These are phyloP conservation scores for Neolamprologus kungweensis DNA, from an alignment of 2,113 vertebrate genomes.

Conservation along the genomic window DNA sequence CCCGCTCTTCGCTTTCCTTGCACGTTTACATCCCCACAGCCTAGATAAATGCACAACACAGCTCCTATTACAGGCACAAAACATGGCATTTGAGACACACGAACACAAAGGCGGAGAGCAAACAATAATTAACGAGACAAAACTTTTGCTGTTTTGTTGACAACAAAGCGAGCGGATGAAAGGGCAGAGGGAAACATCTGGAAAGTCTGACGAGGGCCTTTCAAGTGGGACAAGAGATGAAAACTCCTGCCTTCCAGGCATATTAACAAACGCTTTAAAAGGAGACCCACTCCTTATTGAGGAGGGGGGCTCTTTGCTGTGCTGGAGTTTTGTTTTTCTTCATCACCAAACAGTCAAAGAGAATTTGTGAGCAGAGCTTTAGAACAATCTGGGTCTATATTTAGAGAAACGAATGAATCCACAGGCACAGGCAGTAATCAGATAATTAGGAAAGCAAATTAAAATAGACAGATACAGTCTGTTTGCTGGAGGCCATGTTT, in stretches of 20 bases:
- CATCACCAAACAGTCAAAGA: conserved; percentile 56
- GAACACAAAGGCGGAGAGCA: conserved; percentile 10
- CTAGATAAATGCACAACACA: neutral
- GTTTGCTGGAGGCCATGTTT: conserved; percentile 47
- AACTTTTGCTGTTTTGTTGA: conserved; percentile 45
- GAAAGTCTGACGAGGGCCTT: conserved; percentile 45
- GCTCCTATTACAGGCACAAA: neutral
- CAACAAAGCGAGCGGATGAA: conserved; percentile 34
- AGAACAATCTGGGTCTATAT: conserved; percentile 46
- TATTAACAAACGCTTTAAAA: conserved; percentile 49
- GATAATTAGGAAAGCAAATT: conserved; percentile 71
- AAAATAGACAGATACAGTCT: conserved; percentile 65
- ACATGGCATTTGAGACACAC: conserved; percentile 18
- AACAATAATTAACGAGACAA: conserved; percentile 53
- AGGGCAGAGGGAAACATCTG: conserved; percentile 58
- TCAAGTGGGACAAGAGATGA: conserved; percentile 46
- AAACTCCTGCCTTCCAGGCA: conserved; percentile 40
- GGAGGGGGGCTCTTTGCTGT: neutral
- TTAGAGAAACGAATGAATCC: conserved; percentile 51
- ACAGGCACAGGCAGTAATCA: conserved; percentile 56
- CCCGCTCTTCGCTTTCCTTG: neutral
- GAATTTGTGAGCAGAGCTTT: conserved; percentile 42
- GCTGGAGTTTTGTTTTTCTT: conserved; percentile 30
- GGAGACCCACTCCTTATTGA: conserved; percentile 1
- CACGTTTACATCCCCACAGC: neutral